Percentiles rank a stretch among this genome's conserved stretches.
Evolutionary conservation across 2,888 invertebrate genomes (phyloP).

Genomic region (Caenorhabditis virilis): DNA sequence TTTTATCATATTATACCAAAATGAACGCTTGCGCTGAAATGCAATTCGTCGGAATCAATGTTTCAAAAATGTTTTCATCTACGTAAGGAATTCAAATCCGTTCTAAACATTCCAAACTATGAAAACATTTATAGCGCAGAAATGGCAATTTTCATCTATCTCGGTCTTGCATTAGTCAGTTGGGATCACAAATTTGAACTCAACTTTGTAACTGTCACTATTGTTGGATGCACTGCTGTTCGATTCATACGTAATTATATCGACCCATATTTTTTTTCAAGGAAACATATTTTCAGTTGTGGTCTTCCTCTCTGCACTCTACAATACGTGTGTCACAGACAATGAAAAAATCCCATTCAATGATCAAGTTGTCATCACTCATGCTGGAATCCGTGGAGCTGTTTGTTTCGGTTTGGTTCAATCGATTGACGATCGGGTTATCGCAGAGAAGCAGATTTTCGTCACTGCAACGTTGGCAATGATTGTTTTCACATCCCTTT

Average conservation of each 20-base stretch:
- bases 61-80: constrained; percentile 34
- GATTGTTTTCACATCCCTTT: constrained; percentile 94
- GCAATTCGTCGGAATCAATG: constrained; percentile 81
- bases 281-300: constrained; percentile 24
- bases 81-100: constrained; percentile 22
- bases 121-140: constrained; percentile 80
- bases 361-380: constrained; percentile 84
- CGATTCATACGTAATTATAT: constrained; percentile 79
- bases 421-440: constrained; percentile 77
- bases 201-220: constrained; percentile 80
- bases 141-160: constrained; percentile 97
- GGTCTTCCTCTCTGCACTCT: constrained; percentile 76
- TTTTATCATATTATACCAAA: constrained; percentile 76
- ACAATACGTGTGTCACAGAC: constrained; percentile 87
- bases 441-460: constrained; percentile 89
- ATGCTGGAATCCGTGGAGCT: constrained; percentile 84
- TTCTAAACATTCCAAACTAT: no score
- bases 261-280: neutral
- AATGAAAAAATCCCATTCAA: constrained; percentile 76
- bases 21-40: constrained; percentile 57
- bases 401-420: constrained; percentile 80
- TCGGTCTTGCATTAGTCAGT: constrained; percentile 90
- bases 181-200: constrained; percentile 74
- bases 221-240: constrained; percentile 87
- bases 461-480: constrained; percentile 95